Conservation (phyloP, 2,888 invertebrate species). For the Heliconius ethilla region DNA sequence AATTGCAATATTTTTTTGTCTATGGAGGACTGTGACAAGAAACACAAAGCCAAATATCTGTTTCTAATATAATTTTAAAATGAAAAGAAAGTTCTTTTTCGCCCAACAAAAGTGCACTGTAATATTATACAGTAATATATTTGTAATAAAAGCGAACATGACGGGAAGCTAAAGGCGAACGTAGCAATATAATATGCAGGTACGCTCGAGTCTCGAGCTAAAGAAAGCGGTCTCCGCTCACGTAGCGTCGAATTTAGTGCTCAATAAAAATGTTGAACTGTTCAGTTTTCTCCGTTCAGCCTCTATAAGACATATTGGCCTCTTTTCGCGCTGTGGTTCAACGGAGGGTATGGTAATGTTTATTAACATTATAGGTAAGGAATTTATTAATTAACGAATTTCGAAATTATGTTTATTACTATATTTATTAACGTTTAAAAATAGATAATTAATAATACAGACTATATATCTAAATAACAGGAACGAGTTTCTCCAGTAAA, state of each 20-base stretch:
- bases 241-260: conserved; percentile 41
- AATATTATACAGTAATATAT: conserved; percentile 17
- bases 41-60: background rate
- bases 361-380: background rate
- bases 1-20: background rate
- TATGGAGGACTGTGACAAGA: background rate
- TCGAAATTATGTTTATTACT: background rate
- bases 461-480: background rate
- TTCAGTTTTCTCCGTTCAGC: conserved; percentile 37
- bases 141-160: conserved; percentile 26
- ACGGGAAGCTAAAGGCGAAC: conserved; percentile 20
- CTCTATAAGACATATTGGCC: conserved; percentile 25
- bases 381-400: background rate
- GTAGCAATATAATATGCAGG: conserved; percentile 31
- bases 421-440: no score
- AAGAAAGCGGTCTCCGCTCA: conserved; percentile 35
- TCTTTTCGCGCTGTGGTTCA: conserved; percentile 22
- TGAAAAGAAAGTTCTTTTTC: conserved; percentile 7
- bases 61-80: background rate
- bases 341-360: background rate
- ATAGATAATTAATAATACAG: background rate
- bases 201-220: conserved; percentile 20
- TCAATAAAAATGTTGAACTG: conserved; percentile 41
- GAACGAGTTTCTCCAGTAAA: background rate
- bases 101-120: conserved; percentile 9